Evolutionary conservation across 2,888 invertebrate genomes (phyloP).

Genomic region (Stenoptilia bipunctidactyla): DNA sequence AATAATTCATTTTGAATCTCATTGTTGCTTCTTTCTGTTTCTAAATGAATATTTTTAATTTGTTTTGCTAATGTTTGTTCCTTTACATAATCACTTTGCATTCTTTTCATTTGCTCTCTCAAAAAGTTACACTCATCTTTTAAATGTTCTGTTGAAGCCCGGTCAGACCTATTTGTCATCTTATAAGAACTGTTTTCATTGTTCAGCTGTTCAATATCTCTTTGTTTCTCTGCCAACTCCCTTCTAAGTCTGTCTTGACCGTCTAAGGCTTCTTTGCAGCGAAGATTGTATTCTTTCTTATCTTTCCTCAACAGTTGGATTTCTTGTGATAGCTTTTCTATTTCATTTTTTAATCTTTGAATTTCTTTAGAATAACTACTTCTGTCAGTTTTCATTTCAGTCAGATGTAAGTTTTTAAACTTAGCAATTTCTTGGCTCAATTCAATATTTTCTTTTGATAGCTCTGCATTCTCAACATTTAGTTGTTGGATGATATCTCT

Average conservation of each 20-base stretch:
- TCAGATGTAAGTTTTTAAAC: constrained; percentile 30
- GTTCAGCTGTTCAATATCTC: constrained; percentile 49
- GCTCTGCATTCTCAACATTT: constrained; percentile 53
- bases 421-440: constrained; percentile 49
- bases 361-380: constrained; percentile 33
- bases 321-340: constrained; percentile 39
- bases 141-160: constrained; percentile 51
- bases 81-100: constrained; percentile 58
- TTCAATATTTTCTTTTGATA: constrained; percentile 55
- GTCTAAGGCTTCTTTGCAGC: constrained; percentile 47
- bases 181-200: constrained; percentile 61
- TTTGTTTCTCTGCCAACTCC: constrained; percentile 50
- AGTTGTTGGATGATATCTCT: constrained; percentile 55
- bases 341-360: constrained; percentile 38
- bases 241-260: constrained; percentile 48
- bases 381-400: constrained; percentile 27
- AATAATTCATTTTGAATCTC: constrained; percentile 78
- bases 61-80: constrained; percentile 60
- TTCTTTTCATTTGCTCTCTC: constrained; percentile 53
- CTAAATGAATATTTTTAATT: constrained; percentile 79
- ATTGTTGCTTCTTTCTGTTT: constrained; percentile 79
- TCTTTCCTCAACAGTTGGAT: constrained; percentile 43
- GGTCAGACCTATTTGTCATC: constrained; percentile 51
- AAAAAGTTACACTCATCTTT: constrained; percentile 56
- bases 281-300: constrained; percentile 47